Conservation (phyloP, 2,113 vertebrate genomes). For the Carassius gibelio region DNA sequence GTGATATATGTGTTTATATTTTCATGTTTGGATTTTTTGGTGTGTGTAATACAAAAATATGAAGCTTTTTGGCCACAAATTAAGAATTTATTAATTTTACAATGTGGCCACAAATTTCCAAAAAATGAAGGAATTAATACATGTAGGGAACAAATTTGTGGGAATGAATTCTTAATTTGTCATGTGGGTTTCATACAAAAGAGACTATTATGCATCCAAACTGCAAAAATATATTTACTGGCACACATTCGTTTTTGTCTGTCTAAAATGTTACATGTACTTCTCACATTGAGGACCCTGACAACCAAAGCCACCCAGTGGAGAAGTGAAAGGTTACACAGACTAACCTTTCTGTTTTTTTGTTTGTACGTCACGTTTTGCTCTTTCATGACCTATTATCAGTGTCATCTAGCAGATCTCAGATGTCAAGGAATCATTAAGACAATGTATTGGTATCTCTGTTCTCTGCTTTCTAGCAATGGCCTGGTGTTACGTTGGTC, state of each 20-base stretch:
- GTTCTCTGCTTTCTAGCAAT: conserved; percentile 67
- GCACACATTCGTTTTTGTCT: background rate
- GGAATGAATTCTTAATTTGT: too few species aligned
- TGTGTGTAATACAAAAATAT: background rate
- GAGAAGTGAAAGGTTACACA: background rate
- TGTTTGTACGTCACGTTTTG: background rate
- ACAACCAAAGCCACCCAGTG: background rate
- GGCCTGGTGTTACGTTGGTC: conserved; percentile 82
- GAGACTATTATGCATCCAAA: too few species aligned
- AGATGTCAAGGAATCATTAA: conserved; percentile 9
- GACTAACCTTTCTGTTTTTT: conserved; percentile 26
- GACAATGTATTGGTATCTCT: background rate
- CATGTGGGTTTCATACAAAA: too few species aligned
- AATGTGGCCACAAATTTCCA: too few species aligned
- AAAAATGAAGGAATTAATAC: too few species aligned
- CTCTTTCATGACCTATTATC: background rate
- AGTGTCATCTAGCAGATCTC: background rate
- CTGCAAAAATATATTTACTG: background rate
- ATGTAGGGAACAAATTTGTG: too few species aligned
- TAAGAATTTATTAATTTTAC: background rate
- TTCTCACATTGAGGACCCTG: background rate
- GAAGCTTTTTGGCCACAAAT: background rate
- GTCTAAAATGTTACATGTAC: background rate
- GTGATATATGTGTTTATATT: background rate
- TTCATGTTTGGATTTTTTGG: background rate